Conservation (phyloP, 2,888 invertebrate species). For the Auanema freiburgensis region DNA sequence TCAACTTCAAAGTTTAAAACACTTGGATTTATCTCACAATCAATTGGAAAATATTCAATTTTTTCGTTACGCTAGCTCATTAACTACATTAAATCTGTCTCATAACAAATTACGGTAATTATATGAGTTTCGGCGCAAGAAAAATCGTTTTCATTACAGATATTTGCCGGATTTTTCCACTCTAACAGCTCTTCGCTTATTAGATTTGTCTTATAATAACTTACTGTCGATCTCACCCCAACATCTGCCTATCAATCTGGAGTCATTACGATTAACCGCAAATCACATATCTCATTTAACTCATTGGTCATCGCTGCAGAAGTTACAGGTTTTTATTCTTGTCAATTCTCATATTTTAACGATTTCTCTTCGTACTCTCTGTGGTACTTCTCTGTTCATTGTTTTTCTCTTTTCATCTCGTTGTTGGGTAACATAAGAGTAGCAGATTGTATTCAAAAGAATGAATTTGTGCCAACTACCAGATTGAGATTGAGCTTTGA, state of each 20-base stretch:
- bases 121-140: background rate
- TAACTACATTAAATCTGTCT: conserved; percentile 16
- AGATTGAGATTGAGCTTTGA: no score
- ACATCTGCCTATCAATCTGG: conserved; percentile 35
- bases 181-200: conserved; percentile 29
- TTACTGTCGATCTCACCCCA: conserved; percentile 31
- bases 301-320: conserved; percentile 35
- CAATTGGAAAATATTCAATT: conserved; percentile 12
- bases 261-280: conserved; percentile 31
- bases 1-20: conserved; percentile 12
- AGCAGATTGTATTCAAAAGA: no score
- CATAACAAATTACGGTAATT: conserved; percentile 12
- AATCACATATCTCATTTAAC: conserved; percentile 32
- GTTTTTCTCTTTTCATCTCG: conserved; percentile 2
- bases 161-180: conserved; percentile 41
- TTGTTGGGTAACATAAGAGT: no score
- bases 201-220: conserved; percentile 35
- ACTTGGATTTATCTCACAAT: conserved; percentile 17
- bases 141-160: conserved; percentile 14
- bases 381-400: background rate
- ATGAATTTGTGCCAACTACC: no score
- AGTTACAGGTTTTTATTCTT: conserved; percentile 27
- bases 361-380: background rate
- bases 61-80: conserved; percentile 2
- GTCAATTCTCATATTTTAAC: no score